Evolutionary conservation across 2,797 vertebrate genomes (phyloP).

Genomic region (Phaenicophaeus curvirostris): DNA sequence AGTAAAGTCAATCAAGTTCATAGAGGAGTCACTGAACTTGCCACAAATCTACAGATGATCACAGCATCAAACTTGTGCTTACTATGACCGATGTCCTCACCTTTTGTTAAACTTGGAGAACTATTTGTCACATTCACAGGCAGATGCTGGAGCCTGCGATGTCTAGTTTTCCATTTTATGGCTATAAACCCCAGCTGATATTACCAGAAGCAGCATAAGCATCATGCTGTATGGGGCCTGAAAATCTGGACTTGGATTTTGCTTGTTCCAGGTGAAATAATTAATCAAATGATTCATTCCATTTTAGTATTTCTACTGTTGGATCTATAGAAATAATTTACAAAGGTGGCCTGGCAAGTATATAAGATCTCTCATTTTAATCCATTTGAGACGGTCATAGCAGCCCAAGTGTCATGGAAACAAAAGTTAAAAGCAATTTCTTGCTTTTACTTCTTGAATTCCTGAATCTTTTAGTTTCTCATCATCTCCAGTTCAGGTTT

Average conservation of each 20-base stretch:
- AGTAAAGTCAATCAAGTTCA: background rate
- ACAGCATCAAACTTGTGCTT: background rate
- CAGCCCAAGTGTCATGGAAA: background rate
- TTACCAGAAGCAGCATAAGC: background rate
- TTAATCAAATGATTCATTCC: background rate
- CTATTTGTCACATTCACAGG: background rate
- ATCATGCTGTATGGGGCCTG: background rate
- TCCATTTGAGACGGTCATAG: background rate
- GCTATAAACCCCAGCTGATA: background rate
- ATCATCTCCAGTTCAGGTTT: background rate
- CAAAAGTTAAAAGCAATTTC: background rate
- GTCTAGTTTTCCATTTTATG: background rate
- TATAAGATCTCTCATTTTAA: background rate
- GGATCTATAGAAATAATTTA: background rate
- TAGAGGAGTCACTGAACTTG: background rate
- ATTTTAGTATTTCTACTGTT: background rate
- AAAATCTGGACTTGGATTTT: background rate
- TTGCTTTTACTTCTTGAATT: background rate
- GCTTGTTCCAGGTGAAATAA: background rate
- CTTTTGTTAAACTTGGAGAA: background rate
- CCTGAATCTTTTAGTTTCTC: background rate
- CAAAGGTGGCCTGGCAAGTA: background rate
- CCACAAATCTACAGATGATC: background rate
- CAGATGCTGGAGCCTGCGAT: background rate
- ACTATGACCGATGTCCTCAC: rapidly evolving